phyloP scores from a whole-genome alignment of 2,888 invertebrate species.

The Loripinus fragilis region DNA sequence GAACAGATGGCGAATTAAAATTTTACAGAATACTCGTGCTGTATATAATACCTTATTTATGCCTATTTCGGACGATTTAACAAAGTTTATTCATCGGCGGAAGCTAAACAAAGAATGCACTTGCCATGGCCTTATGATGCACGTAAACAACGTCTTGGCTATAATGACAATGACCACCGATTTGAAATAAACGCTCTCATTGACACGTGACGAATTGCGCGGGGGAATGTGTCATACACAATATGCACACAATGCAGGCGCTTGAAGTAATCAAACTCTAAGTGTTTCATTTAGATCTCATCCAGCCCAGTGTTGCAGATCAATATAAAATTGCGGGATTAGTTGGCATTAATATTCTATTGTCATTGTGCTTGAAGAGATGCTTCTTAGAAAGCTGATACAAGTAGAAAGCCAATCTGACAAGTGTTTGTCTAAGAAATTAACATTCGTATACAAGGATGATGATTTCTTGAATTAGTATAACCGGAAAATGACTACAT shows the following conservation, averaged over 20 bases:
- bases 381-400: slow-evolving; percentile 8
- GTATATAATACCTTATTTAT: too few relatives aligned
- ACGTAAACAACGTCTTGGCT: neutral
- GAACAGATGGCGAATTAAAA: too few relatives aligned
- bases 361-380: slow-evolving; percentile 10
- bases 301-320: neutral
- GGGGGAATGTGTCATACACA: slow-evolving; percentile 15
- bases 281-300: slow-evolving; percentile 12
- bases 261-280: slow-evolving; percentile 14
- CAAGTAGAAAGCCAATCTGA: slow-evolving; percentile 14
- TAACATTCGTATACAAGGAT: neutral
- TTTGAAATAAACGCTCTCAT: neutral
- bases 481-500: too few relatives aligned
- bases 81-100: too few relatives aligned
- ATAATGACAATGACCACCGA: neutral
- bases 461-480: too few relatives aligned
- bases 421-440: slow-evolving; percentile 19
- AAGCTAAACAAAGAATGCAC: too few relatives aligned
- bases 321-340: slow-evolving; percentile 19
- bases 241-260: slow-evolving; percentile 4
- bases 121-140: too few relatives aligned
- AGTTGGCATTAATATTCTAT: slow-evolving; percentile 3
- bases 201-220: slow-evolving; percentile 16
- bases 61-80: too few relatives aligned
- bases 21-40: too few relatives aligned